Evolutionary conservation across 2,113 vertebrate species (phyloP), one percentile per base, ranked within the genome.

Genomic region (Okapia johnstoni): DNA sequence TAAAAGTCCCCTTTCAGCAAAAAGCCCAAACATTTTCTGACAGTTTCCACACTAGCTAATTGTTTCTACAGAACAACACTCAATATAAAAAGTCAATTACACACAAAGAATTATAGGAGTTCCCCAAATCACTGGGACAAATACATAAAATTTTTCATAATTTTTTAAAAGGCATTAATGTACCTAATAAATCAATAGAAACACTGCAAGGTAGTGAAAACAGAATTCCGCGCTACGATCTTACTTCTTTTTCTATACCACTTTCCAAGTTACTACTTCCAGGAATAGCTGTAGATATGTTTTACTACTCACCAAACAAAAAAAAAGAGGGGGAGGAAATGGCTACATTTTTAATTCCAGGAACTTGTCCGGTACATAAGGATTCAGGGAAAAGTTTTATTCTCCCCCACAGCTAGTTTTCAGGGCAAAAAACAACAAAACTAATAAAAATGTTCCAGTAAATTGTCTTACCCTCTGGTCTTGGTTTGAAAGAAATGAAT

Each of bases 271-370:
- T 60, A 84, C 43, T 60, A 60, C 85, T 96, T 95, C 54, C 61
- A 60, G 86, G 26, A 93, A 83, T 6, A 57, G n/a, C 48, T 93
- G 40, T 33, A 26, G 54, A 73, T 28, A 76, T 11, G 73, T 52
- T 80, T 94, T 43, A 93, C 40, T 14, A 70, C 25, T 93, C 36
- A 83, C 3, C 94, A 94, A 98, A 97, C 95, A 36, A 54, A n/a
- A 60, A 98, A 97, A 93, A 96, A 94, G 40, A 40, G 21, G 55
- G 88, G 93, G 91, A 96, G 88, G 96, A 96, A 98, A 97, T 90
- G 94, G 94, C 83, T 96, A 90, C 93, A 97, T 96, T 98, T 97
- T 97, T 97, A 97, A 97, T 96, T 97, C 70, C 55, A 94, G 97
- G 96, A 96, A 97, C 54, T 94, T 92, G 28, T 23, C 80, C 93